Evolutionary conservation across 2,888 invertebrate genomes (phyloP), one percentile per base, ranked within the genome.

Genomic region (Corbicula japonica): DNA sequence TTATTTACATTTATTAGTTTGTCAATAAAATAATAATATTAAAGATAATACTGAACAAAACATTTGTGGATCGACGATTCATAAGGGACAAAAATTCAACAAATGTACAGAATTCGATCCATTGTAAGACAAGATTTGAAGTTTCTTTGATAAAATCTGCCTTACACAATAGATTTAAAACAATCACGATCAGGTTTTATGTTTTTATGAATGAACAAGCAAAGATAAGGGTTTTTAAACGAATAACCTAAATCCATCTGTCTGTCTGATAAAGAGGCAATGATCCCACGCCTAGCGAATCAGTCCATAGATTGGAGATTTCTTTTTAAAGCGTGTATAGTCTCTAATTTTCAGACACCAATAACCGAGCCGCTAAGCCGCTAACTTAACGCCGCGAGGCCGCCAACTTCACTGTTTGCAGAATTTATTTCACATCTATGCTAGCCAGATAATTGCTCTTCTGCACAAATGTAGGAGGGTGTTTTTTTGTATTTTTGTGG

Each of bases 211-310:
- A 28, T 32, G 18, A 21, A 54, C 26, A 50, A 50, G 28, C 5
- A 50, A 32, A 28, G 54, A 54, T 54, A 54, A 54, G 54, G 54
- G 54, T 28, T 32, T 54, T 54, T 54, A 54, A 54, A 54, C 32
- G 18, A 18, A 28, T 54, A n/a, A n/a, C n/a, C n/a, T n/a, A 54
- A 30, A 23, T 32, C 28, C 32, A 30, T n/a, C 32, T 10, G 3
- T 32, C 28, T 12, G 30, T 6, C 4, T 8, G 28, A 23, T 54
- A 30, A 54, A 5, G 30, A 30, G 54, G 28, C 30, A 30, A 3
- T 54, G 54, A 54, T 18, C 54, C n/a, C 32, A 30, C 8, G 18
- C 1, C 5, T 10, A 18, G 32, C 54, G 32, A 54, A n/a, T 54
- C 54, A 30, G 30, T 6, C n/a, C 12, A 10, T 28, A 54, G 54